A percentile compares a stretch with the other conserved stretches of the same genome.
These are phyloP conservation scores for Sesia apiformis DNA, from an alignment of 2,888 invertebrate species.

Conservation along the genomic window DNA sequence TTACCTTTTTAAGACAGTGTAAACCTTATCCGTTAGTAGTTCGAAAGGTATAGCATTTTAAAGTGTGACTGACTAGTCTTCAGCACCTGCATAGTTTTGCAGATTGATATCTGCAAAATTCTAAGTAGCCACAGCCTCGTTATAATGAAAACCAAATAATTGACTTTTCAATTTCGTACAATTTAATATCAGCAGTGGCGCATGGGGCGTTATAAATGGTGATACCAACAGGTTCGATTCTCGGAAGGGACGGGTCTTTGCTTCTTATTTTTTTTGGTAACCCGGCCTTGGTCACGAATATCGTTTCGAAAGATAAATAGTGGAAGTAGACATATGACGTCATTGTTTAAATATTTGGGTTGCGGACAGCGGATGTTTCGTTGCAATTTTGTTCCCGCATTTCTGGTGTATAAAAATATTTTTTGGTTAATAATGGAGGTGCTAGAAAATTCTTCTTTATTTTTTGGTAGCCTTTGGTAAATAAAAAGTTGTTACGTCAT, in stretches of 20 bases:
- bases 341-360: slow-evolving; percentile 22
- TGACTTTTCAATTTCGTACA: slow-evolving; percentile 31
- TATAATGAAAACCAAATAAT: slow-evolving; percentile 24
- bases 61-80: too few species aligned
- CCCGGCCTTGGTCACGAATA: slow-evolving; percentile 50
- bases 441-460: background rate
- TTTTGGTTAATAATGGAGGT: background rate
- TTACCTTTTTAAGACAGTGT: too few species aligned
- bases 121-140: background rate
- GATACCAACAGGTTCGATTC: slow-evolving; percentile 57
- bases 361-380: slow-evolving; percentile 4
- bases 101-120: background rate
- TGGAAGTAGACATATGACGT: slow-evolving; percentile 43
- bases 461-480: background rate
- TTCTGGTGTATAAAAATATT: background rate
- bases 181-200: slow-evolving; percentile 20
- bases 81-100: too few species aligned
- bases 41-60: too few species aligned
- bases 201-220: slow-evolving; percentile 64
- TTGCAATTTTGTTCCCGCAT: background rate
- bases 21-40: too few species aligned
- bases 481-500: too few species aligned
- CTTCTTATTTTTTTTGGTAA: slow-evolving; percentile 29
- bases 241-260: slow-evolving; percentile 42
- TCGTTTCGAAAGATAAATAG: slow-evolving; percentile 57